Evolutionary conservation across 2,888 invertebrate species (phyloP), one percentile per base, ranked within the genome.

Genomic region (Oligia latruncula): DNA sequence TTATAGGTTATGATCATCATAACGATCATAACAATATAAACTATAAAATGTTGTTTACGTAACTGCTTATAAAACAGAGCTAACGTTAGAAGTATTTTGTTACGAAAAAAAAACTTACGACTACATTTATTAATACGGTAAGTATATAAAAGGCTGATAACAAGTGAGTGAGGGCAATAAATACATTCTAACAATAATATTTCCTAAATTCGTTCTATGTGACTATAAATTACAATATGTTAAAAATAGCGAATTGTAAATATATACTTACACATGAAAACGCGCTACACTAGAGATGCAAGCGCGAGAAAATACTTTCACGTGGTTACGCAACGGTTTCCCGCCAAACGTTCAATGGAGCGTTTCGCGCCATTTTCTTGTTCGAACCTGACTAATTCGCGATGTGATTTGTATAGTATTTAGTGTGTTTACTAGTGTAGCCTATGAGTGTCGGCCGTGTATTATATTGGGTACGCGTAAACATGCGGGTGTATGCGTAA

Each of bases 271-370:
- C 85, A 90, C 82, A 85, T 60, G 58, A 55, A 62, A 67, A 78
- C 43, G 46, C 13, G 46, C 49, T 77, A 76, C 74, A 66, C 6
- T 73, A 29, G 64, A 29, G 64, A 70, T 81, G 72, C 81, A 85
- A 84, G 76, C 73, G 82, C 79, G 87, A 90, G 90, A 93, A 93
- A 93, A 94, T 93, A 93, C 92, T 95, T 95, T 95, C 94, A 92
- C 94, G 92, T 90, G 90, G 88, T 96, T 95, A 92, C 93, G 94
- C 91, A 96, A 95, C 81, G 87, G 88, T 94, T 95, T 95, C 95
- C 96, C 96, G 96, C 96, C 95, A 95, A 94, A 92, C 83, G 91
- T 88, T 96, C 95, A 95, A 96, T 96, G 96, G 88, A 95, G 93
- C 93, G 93, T 92, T 96, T 96, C 96, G 94, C 96, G 96, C 95